Evolutionary conservation across 2,888 invertebrate genomes (phyloP), one percentile per base, ranked within the genome.

Genomic region (Hypolimnas misippus): DNA sequence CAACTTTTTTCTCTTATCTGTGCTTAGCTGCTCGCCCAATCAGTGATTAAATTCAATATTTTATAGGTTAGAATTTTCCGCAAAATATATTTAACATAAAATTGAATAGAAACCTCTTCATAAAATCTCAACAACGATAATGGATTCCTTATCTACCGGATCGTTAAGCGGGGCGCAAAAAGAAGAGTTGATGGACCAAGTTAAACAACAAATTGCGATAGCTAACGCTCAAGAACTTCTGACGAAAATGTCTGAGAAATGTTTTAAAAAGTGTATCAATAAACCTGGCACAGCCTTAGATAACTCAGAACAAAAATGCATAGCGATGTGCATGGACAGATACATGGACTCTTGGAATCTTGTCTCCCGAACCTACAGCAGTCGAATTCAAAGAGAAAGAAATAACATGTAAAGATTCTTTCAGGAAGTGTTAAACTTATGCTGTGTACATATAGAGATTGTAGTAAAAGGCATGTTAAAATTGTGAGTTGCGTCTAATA

Each of bases 311-410:
- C 95, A 98, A 95, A 98, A 98, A 95, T 99, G 98, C 83, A 94
- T 99, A 73, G 97, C 98, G 0, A 98, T 98, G 97, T 99, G 99
- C 84, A 98, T 98, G 98, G 99, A 99, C 86, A 94, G 99, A 78
- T 99, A 97, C 93, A 97, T 98, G 97, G 99, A 99, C 79, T 95
- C 98, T 2, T 98, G 97, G 96, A 97, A 98, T 87, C 91, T 98
- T 58, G 97, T 99, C 10, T 97, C 98, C 10, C 95, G 96, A 86
- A 95, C 98, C 0, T 98, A 98, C 84, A 95, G 96, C 82, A 94
- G 93, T 82, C 94, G 98, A 79, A 93, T 99, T 75, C 96, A 97
- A 81, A 93, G 95, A 71, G 98, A 98, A 89, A 93, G 95, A 71
- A 91, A 93, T 79, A 92, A 92, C 84, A 92, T 93, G 93, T 93